A percentile compares a stretch with the other conserved stretches of the same genome.
phyloP scores from a whole-genome alignment of 2,797 vertebrate species.

The Hippocampus kuda region DNA sequence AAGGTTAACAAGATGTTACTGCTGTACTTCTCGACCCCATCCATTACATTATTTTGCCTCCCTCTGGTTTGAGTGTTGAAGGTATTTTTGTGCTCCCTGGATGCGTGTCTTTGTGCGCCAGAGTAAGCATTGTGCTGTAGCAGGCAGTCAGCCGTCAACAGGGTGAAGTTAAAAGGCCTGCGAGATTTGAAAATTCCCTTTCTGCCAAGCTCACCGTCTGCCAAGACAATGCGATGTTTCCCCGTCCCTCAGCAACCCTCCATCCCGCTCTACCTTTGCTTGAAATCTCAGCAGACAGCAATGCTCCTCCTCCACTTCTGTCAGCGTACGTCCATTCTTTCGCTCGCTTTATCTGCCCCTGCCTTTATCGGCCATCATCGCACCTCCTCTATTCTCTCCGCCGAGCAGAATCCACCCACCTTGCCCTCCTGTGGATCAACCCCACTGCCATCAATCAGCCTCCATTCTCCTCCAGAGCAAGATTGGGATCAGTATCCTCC shows the following conservation, averaged over 20 bases:
- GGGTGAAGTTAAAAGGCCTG: conserved; percentile 58
- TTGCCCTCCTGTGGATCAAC: conserved; percentile 46
- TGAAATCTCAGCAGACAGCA: conserved; percentile 48
- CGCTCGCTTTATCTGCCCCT: conserved; percentile 45
- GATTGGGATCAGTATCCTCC: conserved; percentile 61
- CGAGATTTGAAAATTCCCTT: conserved; percentile 55
- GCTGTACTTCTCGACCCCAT: background rate
- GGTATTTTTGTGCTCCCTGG: conserved; percentile 27
- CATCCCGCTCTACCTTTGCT: conserved; percentile 28
- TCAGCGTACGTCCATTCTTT: conserved; percentile 49
- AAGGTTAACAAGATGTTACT: background rate
- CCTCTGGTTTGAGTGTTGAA: conserved; percentile 21
- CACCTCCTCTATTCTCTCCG: conserved; percentile 55
- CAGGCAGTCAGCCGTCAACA: conserved; percentile 57
- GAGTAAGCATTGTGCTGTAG: conserved; percentile 44
- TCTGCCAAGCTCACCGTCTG: conserved; percentile 61
- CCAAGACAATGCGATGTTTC: conserved; percentile 56
- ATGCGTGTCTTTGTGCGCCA: conserved; percentile 37
- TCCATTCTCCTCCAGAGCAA: conserved; percentile 53
- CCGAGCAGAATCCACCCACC: conserved; percentile 48
- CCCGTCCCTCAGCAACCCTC: conserved; percentile 32
- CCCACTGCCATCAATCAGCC: conserved; percentile 65
- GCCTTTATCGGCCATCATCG: conserved; percentile 49
- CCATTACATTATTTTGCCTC: conserved; percentile 20
- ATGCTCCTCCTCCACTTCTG: conserved; percentile 50